Evolutionary conservation across 2,113 vertebrate genomes (phyloP).

Genomic region (Galeopterus variegatus): DNA sequence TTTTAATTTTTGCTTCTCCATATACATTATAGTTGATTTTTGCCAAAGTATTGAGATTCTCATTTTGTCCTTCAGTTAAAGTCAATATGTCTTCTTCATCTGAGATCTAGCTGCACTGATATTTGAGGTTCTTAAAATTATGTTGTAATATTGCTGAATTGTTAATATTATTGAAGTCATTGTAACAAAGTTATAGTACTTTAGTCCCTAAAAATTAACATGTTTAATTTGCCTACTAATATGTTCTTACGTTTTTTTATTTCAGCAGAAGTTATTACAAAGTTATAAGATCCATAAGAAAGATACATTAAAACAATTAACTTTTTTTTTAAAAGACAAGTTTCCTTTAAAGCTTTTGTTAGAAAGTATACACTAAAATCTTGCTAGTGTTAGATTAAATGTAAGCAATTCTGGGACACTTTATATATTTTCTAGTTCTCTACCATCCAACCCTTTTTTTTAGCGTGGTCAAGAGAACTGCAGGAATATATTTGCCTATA

Average conservation of each 20-base stretch:
- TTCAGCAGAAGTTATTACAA: slow-evolving; percentile 26
- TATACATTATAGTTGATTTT: too few relatives aligned
- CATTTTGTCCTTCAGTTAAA: slow-evolving; percentile 20
- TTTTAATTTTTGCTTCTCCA: too few relatives aligned
- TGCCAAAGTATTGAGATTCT: not conserved
- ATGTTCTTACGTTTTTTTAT: slow-evolving; percentile 17
- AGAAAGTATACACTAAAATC: not conserved
- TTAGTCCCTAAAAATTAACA: slow-evolving; percentile 43
- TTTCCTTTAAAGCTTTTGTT: slow-evolving; percentile 29
- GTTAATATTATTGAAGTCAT: slow-evolving; percentile 38
- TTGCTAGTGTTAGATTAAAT: not conserved
- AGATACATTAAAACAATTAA: slow-evolving; percentile 37
- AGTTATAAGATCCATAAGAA: not conserved
- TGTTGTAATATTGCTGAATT: slow-evolving; percentile 36
- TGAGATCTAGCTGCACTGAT: not conserved
- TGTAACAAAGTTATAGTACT: slow-evolving; percentile 32
- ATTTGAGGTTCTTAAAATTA: slow-evolving; percentile 55
- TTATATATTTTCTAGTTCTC: not conserved
- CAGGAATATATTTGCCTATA: not conserved
- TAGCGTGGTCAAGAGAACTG: not conserved
- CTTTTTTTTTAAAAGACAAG: not conserved
- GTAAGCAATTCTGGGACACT: not conserved
- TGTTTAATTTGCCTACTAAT: slow-evolving; percentile 52
- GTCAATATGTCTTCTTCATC: slow-evolving; percentile 31
- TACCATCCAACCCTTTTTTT: not conserved